These are phyloP conservation scores for Phoeniculus purpureus DNA, from an alignment of 2,797 vertebrate species.

Conservation along the genomic window DNA sequence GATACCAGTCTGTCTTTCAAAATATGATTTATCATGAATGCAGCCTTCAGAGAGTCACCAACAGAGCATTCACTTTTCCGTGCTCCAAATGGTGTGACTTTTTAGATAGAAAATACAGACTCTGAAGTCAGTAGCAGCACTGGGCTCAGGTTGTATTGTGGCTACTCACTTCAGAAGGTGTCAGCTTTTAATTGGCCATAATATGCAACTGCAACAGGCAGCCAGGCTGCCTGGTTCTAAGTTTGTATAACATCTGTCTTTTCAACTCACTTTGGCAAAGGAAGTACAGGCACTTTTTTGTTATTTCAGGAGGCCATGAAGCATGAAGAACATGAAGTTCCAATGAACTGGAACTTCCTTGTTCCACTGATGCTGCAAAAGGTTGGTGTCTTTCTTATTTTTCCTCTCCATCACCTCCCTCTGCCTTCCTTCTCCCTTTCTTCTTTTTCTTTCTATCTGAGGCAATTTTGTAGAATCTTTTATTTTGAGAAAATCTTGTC, in stretches of 20 bases:
- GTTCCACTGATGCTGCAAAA: slow-evolving; percentile 13
- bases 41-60: background rate
- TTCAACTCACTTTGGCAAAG: slow-evolving; percentile 36
- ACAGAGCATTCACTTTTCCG: background rate
- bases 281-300: slow-evolving; percentile 35
- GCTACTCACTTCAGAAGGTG: background rate
- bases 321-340: slow-evolving; percentile 57
- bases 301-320: slow-evolving; percentile 63
- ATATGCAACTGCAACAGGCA: background rate
- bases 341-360: slow-evolving; percentile 42
- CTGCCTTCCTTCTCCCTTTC: fast-evolving
- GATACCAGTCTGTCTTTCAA: background rate
- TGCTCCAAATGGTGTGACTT: background rate
- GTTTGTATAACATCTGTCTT: slow-evolving; percentile 65
- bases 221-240: slow-evolving; percentile 9
- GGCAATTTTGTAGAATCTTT: background rate
- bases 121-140: background rate
- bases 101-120: background rate
- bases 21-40: background rate
- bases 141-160: background rate
- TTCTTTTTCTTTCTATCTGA: background rate
- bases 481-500: background rate
- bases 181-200: slow-evolving; percentile 3
- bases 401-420: background rate
- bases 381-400: background rate